A percentile compares a stretch with the other conserved stretches of the same genome.
Conservation (phyloP, 2,888 invertebrate genomes). For the Campoplex nolae region DNA sequence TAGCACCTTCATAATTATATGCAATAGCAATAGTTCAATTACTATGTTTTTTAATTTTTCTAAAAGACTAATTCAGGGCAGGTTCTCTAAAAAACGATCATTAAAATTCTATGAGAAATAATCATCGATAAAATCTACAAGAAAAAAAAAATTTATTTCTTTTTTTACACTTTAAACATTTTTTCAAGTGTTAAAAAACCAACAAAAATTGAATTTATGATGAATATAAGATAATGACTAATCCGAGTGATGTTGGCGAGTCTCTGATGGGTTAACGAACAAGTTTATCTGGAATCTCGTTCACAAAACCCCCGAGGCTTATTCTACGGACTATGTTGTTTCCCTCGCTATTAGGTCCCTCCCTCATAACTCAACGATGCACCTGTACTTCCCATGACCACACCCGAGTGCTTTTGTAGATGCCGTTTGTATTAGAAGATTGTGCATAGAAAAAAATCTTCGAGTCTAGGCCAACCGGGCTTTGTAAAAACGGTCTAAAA, state of each 20-base stretch:
- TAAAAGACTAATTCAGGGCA: too few relatives aligned
- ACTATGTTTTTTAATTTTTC: too few relatives aligned
- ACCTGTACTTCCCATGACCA: constrained; percentile 57
- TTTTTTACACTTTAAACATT: neutral
- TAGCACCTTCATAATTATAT: too few relatives aligned
- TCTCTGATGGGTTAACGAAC: constrained; percentile 57
- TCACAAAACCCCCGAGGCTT: constrained; percentile 45
- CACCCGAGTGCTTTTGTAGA: constrained; percentile 25
- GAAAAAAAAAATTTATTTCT: neutral
- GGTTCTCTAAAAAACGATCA: too few relatives aligned
- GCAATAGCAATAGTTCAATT: too few relatives aligned
- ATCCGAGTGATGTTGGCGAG: constrained; percentile 37
- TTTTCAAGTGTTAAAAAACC: neutral
- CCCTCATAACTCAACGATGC: constrained; percentile 50
- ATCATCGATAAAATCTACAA: too few relatives aligned
- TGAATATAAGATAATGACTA: constrained; percentile 32
- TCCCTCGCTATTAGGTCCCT: constrained; percentile 18
- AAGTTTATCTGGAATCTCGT: constrained; percentile 65
- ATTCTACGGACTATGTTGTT: constrained; percentile 29
- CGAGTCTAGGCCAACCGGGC: neutral
- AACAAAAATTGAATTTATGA: constrained; percentile 34
- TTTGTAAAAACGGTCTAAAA: neutral
- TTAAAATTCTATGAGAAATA: too few relatives aligned
- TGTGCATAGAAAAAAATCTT: constrained; percentile 1
- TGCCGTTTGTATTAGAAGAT: constrained; percentile 32